Conservation (phyloP, 2,888 invertebrate species). For the Tenthredo mesomela region DNA sequence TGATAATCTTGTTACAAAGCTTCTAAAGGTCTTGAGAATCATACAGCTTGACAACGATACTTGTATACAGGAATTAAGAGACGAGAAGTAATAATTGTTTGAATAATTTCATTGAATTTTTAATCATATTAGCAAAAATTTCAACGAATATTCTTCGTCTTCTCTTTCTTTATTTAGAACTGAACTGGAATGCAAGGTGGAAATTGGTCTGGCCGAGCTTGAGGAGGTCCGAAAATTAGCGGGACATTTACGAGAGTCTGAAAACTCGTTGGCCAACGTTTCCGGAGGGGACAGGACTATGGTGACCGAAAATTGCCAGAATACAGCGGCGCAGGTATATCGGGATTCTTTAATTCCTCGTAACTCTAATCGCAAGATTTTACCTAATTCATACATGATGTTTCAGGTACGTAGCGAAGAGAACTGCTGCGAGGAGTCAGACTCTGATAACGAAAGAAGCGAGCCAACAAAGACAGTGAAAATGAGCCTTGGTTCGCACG, state of each 20-base stretch:
- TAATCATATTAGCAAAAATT: neutral
- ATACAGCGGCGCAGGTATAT: constrained; percentile 5
- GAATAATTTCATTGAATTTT: neutral
- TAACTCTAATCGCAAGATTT: neutral
- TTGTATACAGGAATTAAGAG: constrained; percentile 83
- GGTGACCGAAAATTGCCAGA: constrained; percentile 12
- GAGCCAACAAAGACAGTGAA: neutral
- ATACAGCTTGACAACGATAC: constrained; percentile 86
- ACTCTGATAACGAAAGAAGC: constrained; percentile 15
- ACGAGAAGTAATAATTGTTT: constrained; percentile 80
- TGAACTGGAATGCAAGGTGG: constrained; percentile 72
- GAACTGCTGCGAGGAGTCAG: neutral
- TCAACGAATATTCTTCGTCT: neutral
- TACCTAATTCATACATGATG: neutral
- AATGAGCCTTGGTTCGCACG: constrained; percentile 18
- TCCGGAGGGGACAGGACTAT: constrained; percentile 30
- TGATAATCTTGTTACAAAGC: constrained; percentile 87
- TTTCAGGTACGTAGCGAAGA: neutral
- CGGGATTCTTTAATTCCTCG: neutral
- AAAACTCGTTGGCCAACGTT: constrained; percentile 52
- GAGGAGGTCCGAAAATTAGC: constrained; percentile 67
- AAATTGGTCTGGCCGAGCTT: constrained; percentile 65
- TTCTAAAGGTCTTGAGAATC: constrained; percentile 86
- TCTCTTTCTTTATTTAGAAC: constrained; percentile 61
- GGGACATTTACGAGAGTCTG: constrained; percentile 59